Percentiles rank a stretch among this genome's conserved stretches.
phyloP scores from a whole-genome alignment of 2,888 invertebrate species.

The Bugulina stolonifera region DNA sequence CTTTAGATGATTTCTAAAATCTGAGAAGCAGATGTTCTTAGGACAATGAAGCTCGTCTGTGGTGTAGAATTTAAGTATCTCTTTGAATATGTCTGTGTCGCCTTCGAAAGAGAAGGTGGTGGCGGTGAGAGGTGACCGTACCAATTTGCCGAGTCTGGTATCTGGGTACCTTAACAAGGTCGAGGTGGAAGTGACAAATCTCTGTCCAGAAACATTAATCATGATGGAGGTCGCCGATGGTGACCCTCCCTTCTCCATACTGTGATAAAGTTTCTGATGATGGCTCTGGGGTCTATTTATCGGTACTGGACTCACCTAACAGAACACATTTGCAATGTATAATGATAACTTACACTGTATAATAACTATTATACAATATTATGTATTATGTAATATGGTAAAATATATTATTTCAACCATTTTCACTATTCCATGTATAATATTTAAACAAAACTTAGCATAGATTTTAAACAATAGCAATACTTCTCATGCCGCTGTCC shows the following conservation, averaged over 20 bases:
- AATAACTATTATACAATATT: no score
- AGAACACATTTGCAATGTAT: no score
- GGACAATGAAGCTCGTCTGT: conserved; percentile 9
- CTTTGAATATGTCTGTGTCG: conserved; percentile 21
- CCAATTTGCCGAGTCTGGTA: conserved; percentile 15
- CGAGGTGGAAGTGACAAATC: background rate
- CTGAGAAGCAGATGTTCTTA: conserved; percentile 9
- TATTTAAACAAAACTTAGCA: no score
- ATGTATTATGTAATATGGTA: no score
- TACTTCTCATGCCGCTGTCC: no score
- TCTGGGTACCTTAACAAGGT: conserved; percentile 5
- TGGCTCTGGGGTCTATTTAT: no score
- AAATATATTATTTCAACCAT: no score
- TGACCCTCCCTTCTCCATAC: background rate
- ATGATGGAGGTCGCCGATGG: background rate
- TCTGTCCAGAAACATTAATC: conserved; percentile 18
- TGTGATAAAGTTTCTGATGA: no score
- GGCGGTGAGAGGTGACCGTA: background rate
- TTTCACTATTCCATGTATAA: no score
- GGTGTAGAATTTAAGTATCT: conserved; percentile 12
- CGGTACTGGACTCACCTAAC: no score
- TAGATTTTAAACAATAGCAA: no score
- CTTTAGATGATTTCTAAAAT: background rate
- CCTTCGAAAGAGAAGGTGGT: background rate
- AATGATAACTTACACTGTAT: no score